These are phyloP conservation scores for Cerastis leucographa DNA, from an alignment of 2,888 invertebrate species.

Conservation along the genomic window DNA sequence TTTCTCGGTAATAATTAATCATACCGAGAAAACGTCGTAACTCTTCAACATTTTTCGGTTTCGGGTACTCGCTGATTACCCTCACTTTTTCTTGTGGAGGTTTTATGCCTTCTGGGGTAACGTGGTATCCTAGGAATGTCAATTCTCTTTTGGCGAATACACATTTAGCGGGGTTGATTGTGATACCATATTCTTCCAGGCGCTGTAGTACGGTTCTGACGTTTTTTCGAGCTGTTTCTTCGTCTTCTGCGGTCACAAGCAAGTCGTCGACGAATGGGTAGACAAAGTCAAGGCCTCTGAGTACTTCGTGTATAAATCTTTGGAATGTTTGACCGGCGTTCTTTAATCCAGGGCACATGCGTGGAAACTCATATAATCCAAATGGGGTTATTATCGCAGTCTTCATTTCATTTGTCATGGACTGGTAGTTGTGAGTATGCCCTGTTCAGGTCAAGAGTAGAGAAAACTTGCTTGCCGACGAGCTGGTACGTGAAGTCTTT, in stretches of 20 bases:
- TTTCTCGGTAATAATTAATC: constrained; percentile 6
- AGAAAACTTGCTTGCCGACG: constrained; percentile 25
- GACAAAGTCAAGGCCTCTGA: no score
- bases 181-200: constrained; percentile 20
- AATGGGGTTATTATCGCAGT: no score
- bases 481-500: constrained; percentile 42
- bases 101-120: not conserved
- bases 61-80: constrained; percentile 10
- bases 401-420: constrained; percentile 26
- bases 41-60: constrained; percentile 6
- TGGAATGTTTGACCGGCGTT: no score
- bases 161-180: constrained; percentile 17
- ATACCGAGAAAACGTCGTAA: constrained; percentile 20
- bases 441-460: constrained; percentile 26
- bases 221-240: no score
- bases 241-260: no score
- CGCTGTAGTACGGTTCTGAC: constrained; percentile 14
- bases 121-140: constrained; percentile 1
- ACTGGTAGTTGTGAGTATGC: constrained; percentile 32
- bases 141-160: constrained; percentile 11
- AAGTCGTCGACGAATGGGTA: no score
- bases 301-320: no score
- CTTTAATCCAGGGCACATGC: no score
- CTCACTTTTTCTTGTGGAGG: constrained; percentile 8
- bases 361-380: no score